A percentile compares a stretch with the other conserved stretches of the same genome.
Evolutionary conservation across 23 tunicate genomes (phyloP).

Genomic region (Phallusia fumigata): DNA sequence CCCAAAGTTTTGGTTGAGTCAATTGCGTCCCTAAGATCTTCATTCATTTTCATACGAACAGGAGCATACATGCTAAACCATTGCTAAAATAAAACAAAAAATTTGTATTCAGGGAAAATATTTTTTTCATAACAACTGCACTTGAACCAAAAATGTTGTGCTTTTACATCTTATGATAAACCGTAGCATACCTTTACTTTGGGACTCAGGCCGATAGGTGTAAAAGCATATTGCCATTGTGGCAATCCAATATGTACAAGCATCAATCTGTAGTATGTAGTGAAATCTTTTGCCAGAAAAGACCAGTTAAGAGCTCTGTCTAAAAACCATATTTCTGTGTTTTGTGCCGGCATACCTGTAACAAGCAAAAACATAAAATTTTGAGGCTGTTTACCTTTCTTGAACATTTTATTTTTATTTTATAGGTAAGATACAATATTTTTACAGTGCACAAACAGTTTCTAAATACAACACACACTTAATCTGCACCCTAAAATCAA

Average conservation of each 20-base stretch:
- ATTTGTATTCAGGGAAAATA: too few species aligned
- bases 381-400: not conserved
- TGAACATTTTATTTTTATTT: too few species aligned
- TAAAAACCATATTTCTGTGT: constrained; percentile 76
- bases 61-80: constrained; percentile 94
- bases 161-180: not conserved
- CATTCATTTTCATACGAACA: constrained; percentile 59
- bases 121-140: not conserved
- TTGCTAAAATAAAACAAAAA: constrained; percentile 41
- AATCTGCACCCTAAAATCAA: too few species aligned
- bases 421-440: too few species aligned
- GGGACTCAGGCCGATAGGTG: constrained; percentile 57
- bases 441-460: too few species aligned
- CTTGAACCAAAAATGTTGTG: too few species aligned
- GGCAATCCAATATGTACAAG: constrained; percentile 89
- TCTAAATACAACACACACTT: too few species aligned
- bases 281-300: constrained; percentile 56
- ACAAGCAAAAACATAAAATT: not conserved
- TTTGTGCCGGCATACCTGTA: constrained; percentile 58
- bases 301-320: constrained; percentile 75
- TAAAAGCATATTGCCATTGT: constrained; percentile 82
- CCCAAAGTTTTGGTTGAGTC: not conserved
- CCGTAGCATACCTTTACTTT: constrained; percentile 59
- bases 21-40: constrained; percentile 8
- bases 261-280: constrained; percentile 83